phyloP scores from a whole-genome alignment of 2,797 vertebrate genomes.

The Poeciliopsis paucimaculata region DNA sequence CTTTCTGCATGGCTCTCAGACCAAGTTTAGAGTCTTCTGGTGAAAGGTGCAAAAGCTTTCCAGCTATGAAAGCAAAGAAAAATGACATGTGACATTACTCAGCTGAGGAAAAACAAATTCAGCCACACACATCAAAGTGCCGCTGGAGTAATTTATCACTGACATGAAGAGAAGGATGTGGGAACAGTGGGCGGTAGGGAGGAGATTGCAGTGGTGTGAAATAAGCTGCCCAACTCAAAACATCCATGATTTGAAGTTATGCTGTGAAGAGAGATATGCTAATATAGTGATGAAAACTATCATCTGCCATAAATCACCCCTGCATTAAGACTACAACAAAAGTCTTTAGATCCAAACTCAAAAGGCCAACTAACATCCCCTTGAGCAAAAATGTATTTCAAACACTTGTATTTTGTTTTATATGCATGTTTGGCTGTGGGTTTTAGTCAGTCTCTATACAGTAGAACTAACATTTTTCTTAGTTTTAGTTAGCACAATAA shows the following conservation, averaged over 20 bases:
- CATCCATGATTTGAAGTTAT: constrained; percentile 37
- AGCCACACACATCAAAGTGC: constrained; percentile 60
- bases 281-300: constrained; percentile 33
- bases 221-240: constrained; percentile 55
- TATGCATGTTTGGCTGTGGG: neutral
- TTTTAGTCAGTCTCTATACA: neutral
- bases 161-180: constrained; percentile 27
- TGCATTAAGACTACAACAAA: neutral
- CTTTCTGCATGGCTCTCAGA: constrained; percentile 45
- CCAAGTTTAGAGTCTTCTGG: constrained; percentile 13
- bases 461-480: neutral
- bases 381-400: neutral
- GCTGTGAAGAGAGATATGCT: constrained; percentile 16
- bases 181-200: constrained; percentile 5
- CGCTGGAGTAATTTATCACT: constrained; percentile 52
- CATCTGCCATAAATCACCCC: neutral
- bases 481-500: neutral
- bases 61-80: constrained; percentile 67
- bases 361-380: neutral
- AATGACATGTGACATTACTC: constrained; percentile 65
- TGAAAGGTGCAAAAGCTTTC: constrained; percentile 58
- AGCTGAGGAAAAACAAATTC: constrained; percentile 54
- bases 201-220: constrained; percentile 40
- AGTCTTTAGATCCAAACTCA: neutral
- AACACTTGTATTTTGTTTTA: neutral